phyloP scores from a whole-genome alignment of 1,140 invertebrate species.

The Penaeus vannamei region DNA sequence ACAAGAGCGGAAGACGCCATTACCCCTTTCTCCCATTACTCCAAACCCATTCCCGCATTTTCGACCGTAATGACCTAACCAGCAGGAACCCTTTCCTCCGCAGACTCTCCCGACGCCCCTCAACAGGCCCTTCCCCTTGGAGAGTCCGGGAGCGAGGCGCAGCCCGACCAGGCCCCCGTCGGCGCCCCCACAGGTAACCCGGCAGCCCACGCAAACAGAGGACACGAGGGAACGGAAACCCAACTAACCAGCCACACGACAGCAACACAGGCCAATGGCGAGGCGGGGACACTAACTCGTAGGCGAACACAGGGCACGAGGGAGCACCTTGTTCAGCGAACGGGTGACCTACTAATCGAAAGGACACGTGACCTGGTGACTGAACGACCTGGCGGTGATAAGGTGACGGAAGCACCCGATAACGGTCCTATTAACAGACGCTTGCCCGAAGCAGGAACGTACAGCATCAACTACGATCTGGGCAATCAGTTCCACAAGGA shows the following conservation, averaged over 20 bases:
- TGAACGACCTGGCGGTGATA: not conserved
- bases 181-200: too few species aligned
- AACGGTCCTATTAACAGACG: not conserved
- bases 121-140: too few species aligned
- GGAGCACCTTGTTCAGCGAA: too few species aligned
- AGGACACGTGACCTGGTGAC: not conserved
- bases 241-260: not conserved
- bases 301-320: too few species aligned
- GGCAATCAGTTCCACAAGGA: conserved; percentile 58
- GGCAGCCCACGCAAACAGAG: not conserved
- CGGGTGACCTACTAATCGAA: too few species aligned
- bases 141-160: not conserved
- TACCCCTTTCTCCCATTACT: too few species aligned
- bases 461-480: conserved; percentile 58
- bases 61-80: too few species aligned
- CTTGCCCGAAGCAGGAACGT: conserved; percentile 33
- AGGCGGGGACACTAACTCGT: not conserved
- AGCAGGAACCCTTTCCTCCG: too few species aligned
- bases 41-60: too few species aligned
- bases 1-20: too few species aligned
- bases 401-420: not conserved
- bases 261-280: not conserved
- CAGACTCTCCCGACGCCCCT: too few species aligned
- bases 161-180: not conserved
- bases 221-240: not conserved